These are phyloP conservation scores for Zaprionus africanus DNA, from an alignment of 1,140 invertebrate genomes.

Conservation along the genomic window DNA sequence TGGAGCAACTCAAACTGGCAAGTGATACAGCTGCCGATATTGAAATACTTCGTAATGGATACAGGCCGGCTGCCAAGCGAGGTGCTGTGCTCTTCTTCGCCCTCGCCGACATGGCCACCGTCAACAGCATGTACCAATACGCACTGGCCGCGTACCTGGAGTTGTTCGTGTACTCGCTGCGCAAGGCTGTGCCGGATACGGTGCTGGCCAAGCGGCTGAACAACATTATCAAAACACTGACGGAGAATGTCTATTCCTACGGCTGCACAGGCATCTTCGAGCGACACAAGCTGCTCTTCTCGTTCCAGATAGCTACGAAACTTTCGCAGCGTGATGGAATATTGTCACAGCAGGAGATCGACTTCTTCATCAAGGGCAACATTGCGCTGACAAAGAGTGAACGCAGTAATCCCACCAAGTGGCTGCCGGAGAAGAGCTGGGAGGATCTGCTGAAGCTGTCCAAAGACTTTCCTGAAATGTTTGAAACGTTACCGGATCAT, in stretches of 20 bases:
- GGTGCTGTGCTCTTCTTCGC: conserved; percentile 96
- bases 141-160: conserved; percentile 92
- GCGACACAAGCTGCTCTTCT: conserved; percentile 94
- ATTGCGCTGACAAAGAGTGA: conserved; percentile 90
- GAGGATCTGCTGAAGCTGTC: conserved; percentile 91
- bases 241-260: conserved; percentile 94
- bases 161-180: conserved; percentile 92
- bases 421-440: conserved; percentile 91
- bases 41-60: conserved; percentile 92
- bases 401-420: conserved; percentile 88
- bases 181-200: conserved; percentile 91
- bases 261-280: conserved; percentile 96
- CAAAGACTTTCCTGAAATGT: conserved; percentile 88
- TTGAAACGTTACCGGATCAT: conserved; percentile 88
- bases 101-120: conserved; percentile 92
- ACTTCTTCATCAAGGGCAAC: conserved; percentile 96
- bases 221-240: conserved; percentile 93
- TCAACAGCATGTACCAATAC: conserved; percentile 97
- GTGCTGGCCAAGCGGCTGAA: conserved; percentile 88
- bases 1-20: conserved; percentile 90
- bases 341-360: conserved; percentile 90
- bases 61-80: conserved; percentile 91
- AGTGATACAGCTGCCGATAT: conserved; percentile 90
- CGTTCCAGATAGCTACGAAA: conserved; percentile 94
- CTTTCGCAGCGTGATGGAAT: conserved; percentile 88